Conservation (phyloP, 2,113 vertebrate species). For the Peromyscus maniculatus region DNA sequence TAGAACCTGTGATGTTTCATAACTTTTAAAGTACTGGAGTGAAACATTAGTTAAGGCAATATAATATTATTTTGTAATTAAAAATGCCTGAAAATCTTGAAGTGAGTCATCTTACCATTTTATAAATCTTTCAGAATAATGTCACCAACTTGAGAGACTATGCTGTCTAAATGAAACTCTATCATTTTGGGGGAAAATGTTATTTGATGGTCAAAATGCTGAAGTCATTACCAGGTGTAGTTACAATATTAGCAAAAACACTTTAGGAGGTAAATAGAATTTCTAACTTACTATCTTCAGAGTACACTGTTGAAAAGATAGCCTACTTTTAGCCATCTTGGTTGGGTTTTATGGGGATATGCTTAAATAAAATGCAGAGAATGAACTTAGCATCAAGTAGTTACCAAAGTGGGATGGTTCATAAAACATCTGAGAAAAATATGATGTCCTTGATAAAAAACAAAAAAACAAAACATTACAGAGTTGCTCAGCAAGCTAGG, state of each 20-base stretch:
- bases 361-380: conserved; percentile 73
- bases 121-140: conserved; percentile 2
- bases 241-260: neutral
- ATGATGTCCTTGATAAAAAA: conserved; percentile 57
- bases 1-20: neutral
- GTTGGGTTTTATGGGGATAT: conserved; percentile 70
- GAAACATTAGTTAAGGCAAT: conserved; percentile 10
- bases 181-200: neutral
- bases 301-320: conserved; percentile 24
- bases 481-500: conserved; percentile 47
- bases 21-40: conserved; percentile 36
- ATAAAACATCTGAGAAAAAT: conserved; percentile 67
- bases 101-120: neutral
- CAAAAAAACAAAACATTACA: neutral
- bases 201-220: neutral
- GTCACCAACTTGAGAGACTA: neutral
- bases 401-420: conserved; percentile 60
- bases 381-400: conserved; percentile 63
- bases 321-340: conserved; percentile 53
- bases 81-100: conserved; percentile 27
- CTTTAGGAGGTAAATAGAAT: neutral
- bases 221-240: conserved; percentile 30
- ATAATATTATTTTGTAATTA: conserved; percentile 46
- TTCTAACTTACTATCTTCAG: conserved; percentile 34
- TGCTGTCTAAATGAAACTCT: conserved; percentile 3